Base-by-base conservation (phyloP, 2,113 vertebrate genomes). In the Camelus bactrianus region DNA sequence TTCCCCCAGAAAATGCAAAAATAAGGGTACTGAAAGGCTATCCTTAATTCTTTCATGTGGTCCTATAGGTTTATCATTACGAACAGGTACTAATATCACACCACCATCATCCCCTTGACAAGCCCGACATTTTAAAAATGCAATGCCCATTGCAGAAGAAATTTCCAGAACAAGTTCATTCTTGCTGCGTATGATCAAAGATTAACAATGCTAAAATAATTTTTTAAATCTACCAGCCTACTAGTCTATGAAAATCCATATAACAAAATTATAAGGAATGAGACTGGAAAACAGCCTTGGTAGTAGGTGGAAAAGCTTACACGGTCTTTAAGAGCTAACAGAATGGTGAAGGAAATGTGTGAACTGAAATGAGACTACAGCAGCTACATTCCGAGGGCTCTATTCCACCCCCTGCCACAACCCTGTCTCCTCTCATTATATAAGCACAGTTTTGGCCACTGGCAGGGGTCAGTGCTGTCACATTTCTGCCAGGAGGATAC, bases 1-100 rank as follows among this genome's bases (percentile, higher is more conserved):
- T 89, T 92, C 16, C 32, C 83, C 56, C 38, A 97, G 64, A 94
- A 96, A 85, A 94, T 82, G 12, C 62, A 93, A 94, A 95, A 42
- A 76, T 24, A 81, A 42, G 24, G 3, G 22, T 30, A 38, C 65
- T 67, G 35, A 85, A 95, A 89, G 38, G 28, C 42, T 87, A 79
- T n/a, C 32, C 30, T 42, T 82, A 95, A 46, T 60, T 30, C 24
- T 95, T 50, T 87, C 56, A 92, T 30, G 83, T 60, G 26, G 65
- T 65, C 48, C 76, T 85, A 46, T 0, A 91, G 50, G 0, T 46
- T 93, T 65, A 77, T 67, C 69, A 89, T 80, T 52, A 95, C n/a
- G 42, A 93, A 35, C 3, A 64, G 19, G 28, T 64, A 80, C 19
- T 56, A 91, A 8, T 65, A 80, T n/a, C 32, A 89, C 20, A 28